These are phyloP conservation scores for Malacosoma neustria DNA, from an alignment of 2,888 invertebrate genomes.

Conservation along the genomic window DNA sequence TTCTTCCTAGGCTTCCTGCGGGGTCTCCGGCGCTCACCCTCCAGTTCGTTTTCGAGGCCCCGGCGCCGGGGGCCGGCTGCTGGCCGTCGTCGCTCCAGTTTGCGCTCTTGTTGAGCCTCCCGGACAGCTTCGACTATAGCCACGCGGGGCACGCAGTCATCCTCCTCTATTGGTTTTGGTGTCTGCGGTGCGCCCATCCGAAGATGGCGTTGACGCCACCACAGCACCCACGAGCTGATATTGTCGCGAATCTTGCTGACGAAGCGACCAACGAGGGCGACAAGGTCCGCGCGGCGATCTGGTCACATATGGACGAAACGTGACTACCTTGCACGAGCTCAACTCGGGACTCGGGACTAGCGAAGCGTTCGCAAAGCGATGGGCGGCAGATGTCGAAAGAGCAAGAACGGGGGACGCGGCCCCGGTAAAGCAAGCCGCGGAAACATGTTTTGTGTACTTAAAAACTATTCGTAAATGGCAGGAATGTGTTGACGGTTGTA, in stretches of 20 bases:
- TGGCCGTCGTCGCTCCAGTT: conserved; percentile 48
- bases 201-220: conserved; percentile 69
- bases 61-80: conserved; percentile 47
- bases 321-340: conserved; percentile 3
- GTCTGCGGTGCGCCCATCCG: conserved; percentile 71
- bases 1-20: conserved; percentile 43
- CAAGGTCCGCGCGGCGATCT: conserved; percentile 27
- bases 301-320: conserved; percentile 15
- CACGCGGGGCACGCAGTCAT: conserved; percentile 53
- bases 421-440: conserved; percentile 24
- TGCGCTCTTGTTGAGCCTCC: conserved; percentile 38
- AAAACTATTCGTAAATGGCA: conserved; percentile 38
- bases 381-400: conserved; percentile 30
- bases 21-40: conserved; percentile 52
- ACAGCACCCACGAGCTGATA: conserved; percentile 67
- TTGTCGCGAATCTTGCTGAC: conserved; percentile 64
- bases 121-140: conserved; percentile 43
- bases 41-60: conserved; percentile 49
- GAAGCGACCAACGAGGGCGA: conserved; percentile 21
- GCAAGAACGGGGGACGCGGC: conserved; percentile 29
- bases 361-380: conserved; percentile 46
- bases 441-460: conserved; percentile 43
- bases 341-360: conserved; percentile 6
- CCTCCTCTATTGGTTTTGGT: conserved; percentile 55
- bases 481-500: conserved; percentile 40